Conservation (phyloP, 37 sponge, comb jelly and placozoan genomes). For the Beroe ovata region DNA sequence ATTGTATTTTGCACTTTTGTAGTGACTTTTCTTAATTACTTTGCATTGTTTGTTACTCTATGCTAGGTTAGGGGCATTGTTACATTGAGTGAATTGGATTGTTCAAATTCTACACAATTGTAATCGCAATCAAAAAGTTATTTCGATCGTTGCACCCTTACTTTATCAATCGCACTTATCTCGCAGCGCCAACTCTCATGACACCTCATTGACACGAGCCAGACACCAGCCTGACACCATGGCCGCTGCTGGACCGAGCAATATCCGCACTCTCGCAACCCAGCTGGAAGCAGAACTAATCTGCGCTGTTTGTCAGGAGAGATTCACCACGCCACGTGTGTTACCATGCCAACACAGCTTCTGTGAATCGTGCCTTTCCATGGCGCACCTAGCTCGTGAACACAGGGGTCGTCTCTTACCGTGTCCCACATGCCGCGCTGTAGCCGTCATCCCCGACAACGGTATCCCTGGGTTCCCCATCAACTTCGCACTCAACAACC, state of each 20-base stretch:
- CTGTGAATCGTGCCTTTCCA: slow-evolving; percentile 65
- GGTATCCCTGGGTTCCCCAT: slow-evolving; percentile 71
- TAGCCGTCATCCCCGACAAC: slow-evolving; percentile 51
- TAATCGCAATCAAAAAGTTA: too few species aligned
- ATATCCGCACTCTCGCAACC: background rate
- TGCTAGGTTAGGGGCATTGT: too few species aligned
- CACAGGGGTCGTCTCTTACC: slow-evolving; percentile 63
- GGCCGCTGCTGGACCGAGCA: background rate
- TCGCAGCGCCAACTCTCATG: background rate
- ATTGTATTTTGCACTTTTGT: background rate
- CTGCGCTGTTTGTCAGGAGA: slow-evolving; percentile 56
- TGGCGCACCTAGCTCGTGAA: slow-evolving; percentile 55
- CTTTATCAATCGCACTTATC: too few species aligned
- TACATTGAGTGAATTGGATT: too few species aligned
- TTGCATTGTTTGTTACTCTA: background rate
- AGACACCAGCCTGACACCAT: background rate
- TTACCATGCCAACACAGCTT: slow-evolving; percentile 62
- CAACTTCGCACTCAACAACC: slow-evolving; percentile 74
- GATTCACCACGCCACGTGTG: slow-evolving; percentile 36
- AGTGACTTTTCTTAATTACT: background rate
- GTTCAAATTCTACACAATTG: too few species aligned
- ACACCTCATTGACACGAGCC: background rate
- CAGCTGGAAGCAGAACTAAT: slow-evolving; percentile 55
- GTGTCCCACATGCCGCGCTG: slow-evolving; percentile 73
- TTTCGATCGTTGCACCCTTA: too few species aligned